Percentiles rank a stretch among this genome's conserved stretches.
These are phyloP conservation scores for Pachycephala philippinensis DNA, from an alignment of 2,113 vertebrate genomes.

Conservation along the genomic window DNA sequence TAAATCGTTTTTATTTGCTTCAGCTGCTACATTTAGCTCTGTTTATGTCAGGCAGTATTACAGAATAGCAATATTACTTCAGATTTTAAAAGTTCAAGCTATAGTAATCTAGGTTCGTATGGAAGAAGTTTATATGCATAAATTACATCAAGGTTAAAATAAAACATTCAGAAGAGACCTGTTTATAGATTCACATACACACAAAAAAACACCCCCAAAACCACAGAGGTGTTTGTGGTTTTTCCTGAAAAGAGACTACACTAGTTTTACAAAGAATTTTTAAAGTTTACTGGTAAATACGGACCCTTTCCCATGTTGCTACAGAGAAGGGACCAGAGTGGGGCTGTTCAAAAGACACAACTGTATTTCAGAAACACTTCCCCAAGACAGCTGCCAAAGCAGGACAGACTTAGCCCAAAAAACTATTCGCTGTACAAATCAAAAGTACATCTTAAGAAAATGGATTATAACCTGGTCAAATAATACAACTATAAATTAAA, in stretches of 20 bases:
- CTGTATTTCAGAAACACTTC: background rate
- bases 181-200: background rate
- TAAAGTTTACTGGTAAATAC: background rate
- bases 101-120: background rate
- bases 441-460: background rate
- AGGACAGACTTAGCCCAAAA: background rate
- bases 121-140: background rate
- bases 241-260: background rate
- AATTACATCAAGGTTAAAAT: background rate
- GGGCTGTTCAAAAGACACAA: background rate
- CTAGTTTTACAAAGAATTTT: background rate
- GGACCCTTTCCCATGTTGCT: background rate
- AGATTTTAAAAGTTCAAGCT: background rate
- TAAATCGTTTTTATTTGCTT: background rate
- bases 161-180: background rate
- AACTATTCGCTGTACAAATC: background rate
- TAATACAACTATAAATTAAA: background rate
- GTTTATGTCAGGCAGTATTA: background rate
- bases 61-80: background rate
- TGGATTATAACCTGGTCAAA: background rate
- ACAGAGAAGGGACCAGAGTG: background rate
- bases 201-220: background rate
- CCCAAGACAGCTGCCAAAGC: background rate
- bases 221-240: rapidly evolving
- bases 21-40: background rate